Base-by-base conservation (phyloP, 2,113 vertebrate genomes). In the Rousettus leschenaultii region DNA sequence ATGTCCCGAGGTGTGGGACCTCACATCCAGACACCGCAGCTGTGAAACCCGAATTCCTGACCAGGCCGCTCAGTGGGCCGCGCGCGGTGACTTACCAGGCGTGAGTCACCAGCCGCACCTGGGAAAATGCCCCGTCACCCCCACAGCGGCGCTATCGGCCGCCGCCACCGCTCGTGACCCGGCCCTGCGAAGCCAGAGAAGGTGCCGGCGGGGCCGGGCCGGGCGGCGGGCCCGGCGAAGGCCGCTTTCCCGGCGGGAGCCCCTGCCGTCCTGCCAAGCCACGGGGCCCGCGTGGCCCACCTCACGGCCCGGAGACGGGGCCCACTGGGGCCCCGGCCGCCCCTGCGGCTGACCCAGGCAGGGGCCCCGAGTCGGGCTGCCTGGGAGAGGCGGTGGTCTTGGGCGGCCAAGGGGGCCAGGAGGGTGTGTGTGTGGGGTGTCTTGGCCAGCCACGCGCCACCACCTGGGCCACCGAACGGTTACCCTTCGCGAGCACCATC, bases 251-350 rank as follows among this genome's bases (percentile, higher is more conserved):
- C 93, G 89, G 95, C 91, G 65, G 93, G 15, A 5, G 86, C 43
- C 65, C 13, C 73, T 6, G 66, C 0, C 19, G 59, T 9, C 78
- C 2, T 4, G 88, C 95, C 95, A 91, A 80, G 94, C 94, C 95
- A n/a, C 92, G 88, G 83, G 93, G 83, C 89, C 94, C 87, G 95
- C 96, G 97, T 93, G 97, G 97, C 75, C 96, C 80, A 59, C 53
- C 73, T 71, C 78, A 18, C 38, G 18, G 94, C 10, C 9, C 1
- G 48, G 91, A 92, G 28, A 87, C 90, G 5, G 94, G 95, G 94
- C 90, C 78, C 33, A 3, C 16, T 0, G 0, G 57, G 61, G 79
- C 74, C 45, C 3, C 14, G 73, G 68, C 55, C 30, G 2, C 40
- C 55, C 33, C 83, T 28, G 30, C 7, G 1, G 71, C 55, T 7